Conservation (phyloP, 2,888 invertebrate genomes). For the Pristionchus exspectatus region DNA sequence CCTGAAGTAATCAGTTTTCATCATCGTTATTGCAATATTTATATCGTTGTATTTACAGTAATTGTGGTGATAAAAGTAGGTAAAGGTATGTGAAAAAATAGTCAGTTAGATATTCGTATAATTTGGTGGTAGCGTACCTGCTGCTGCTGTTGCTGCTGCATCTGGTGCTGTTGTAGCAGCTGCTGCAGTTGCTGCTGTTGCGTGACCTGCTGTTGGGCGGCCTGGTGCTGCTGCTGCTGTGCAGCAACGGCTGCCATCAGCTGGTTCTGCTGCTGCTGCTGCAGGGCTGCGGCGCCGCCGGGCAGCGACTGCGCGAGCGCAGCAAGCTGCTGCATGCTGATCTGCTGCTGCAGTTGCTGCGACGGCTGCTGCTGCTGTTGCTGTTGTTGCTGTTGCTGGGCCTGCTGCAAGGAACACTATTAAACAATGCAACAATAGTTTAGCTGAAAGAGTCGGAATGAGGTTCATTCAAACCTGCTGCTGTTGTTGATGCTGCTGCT, state of each 20-base stretch:
- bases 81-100: not conserved
- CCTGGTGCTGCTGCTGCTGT: conserved; percentile 34
- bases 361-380: conserved; percentile 54
- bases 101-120: not conserved
- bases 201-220: not conserved
- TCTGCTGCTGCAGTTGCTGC: conserved; percentile 32
- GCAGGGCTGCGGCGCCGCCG: conserved; percentile 9
- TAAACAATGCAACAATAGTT: not conserved
- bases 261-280: conserved; percentile 42
- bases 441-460: not conserved
- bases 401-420: conserved; percentile 41
- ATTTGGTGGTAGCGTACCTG: not conserved
- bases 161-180: conserved; percentile 48
- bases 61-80: not conserved
- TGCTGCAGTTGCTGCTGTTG: conserved; percentile 51
- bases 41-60: not conserved
- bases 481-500: conserved; percentile 57
- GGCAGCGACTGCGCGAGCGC: conserved; percentile 9
- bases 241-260: conserved; percentile 16
- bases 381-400: conserved; percentile 17
- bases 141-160: not conserved
- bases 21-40: too few relatives aligned
- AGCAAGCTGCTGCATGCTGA: conserved; percentile 13
- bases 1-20: not conserved
- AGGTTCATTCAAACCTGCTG: not conserved